Conservation (phyloP, 2,888 invertebrate genomes). For the Pheosia gnoma region DNA sequence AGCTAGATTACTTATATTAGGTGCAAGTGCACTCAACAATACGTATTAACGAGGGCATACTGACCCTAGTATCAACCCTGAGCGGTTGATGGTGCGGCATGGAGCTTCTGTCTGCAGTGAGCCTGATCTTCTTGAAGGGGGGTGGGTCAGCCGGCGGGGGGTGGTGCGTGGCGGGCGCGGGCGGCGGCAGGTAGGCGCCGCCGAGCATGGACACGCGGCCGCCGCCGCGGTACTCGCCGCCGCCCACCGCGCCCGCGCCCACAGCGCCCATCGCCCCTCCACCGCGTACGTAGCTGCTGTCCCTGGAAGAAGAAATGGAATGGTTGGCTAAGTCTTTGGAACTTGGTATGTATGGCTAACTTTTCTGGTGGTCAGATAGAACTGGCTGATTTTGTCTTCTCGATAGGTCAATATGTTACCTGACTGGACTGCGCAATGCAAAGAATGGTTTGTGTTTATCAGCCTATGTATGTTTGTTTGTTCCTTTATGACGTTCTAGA, state of each 20-base stretch:
- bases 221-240: slow-evolving; percentile 78
- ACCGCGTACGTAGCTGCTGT: slow-evolving; percentile 72
- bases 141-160: slow-evolving; percentile 82
- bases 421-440: no score
- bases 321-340: neutral
- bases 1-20: neutral
- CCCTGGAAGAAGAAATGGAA: slow-evolving; percentile 53
- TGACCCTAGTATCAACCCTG: slow-evolving; percentile 87
- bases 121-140: slow-evolving; percentile 87
- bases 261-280: slow-evolving; percentile 64
- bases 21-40: neutral
- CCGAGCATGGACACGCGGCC: slow-evolving; percentile 86
- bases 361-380: no score
- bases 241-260: slow-evolving; percentile 84
- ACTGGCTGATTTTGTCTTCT: no score
- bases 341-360: no score
- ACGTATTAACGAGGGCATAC: slow-evolving; percentile 26
- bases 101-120: slow-evolving; percentile 78
- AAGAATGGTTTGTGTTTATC: no score
- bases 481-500: no score
- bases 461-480: no score
- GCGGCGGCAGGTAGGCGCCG: slow-evolving; percentile 83
- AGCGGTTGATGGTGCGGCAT: slow-evolving; percentile 82
- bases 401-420: no score
- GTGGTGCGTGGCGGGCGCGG: slow-evolving; percentile 76